Percentiles rank a stretch among this genome's conserved stretches.
phyloP scores from a whole-genome alignment of 1,140 invertebrate genomes.

The Cyclargus thomasi region DNA sequence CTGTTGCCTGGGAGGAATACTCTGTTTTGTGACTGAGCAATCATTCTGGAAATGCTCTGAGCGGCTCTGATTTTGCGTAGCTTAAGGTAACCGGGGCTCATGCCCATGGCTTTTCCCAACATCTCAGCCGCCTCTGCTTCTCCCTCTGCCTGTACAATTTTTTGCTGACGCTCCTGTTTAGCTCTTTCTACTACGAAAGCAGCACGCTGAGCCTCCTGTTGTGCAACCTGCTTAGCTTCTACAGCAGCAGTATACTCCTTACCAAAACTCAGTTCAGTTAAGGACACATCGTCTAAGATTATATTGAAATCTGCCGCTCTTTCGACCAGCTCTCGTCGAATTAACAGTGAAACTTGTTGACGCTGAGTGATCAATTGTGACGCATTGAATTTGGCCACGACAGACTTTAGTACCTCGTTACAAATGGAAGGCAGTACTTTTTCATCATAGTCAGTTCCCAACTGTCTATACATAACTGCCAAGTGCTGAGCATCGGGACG shows the following conservation, averaged over 20 bases:
- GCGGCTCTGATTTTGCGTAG: constrained; percentile 97
- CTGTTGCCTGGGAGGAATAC: constrained; percentile 94
- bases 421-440: constrained; percentile 98
- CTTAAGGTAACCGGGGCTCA: constrained; percentile 98
- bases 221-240: constrained; percentile 99
- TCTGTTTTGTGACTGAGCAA: constrained; percentile 95
- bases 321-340: constrained; percentile 95
- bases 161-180: constrained; percentile 98
- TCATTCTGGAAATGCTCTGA: constrained; percentile 97
- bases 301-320: constrained; percentile 99
- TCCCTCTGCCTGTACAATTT: constrained; percentile 99
- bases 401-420: constrained; percentile 99
- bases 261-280: constrained; percentile 98
- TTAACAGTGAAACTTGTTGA: constrained; percentile 95
- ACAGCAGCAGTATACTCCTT: constrained; percentile 99
- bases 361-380: constrained; percentile 99
- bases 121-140: constrained; percentile 99
- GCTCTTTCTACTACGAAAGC: constrained; percentile 98
- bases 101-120: constrained; percentile 95
- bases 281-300: constrained; percentile 99
- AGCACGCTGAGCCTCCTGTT: constrained; percentile 99
- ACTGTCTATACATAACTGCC: constrained; percentile 92
- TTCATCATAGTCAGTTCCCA: constrained; percentile 92
- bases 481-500: constrained; percentile 89
- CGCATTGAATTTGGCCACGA: constrained; percentile 99